These are phyloP conservation scores for Athetis lepigone DNA, from an alignment of 2,888 invertebrate genomes.

Conservation along the genomic window DNA sequence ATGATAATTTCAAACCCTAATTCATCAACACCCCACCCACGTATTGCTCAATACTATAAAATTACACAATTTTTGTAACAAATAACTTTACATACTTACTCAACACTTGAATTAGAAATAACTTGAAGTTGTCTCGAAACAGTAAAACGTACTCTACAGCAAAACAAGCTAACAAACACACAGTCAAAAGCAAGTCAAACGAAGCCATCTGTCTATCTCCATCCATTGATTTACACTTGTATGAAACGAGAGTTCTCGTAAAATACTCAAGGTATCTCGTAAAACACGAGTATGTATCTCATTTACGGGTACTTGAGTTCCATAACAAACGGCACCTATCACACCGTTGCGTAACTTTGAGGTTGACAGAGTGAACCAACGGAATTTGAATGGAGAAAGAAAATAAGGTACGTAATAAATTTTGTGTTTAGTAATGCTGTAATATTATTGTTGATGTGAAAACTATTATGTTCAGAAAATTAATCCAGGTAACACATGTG, in stretches of 20 bases:
- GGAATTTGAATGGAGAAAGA: neutral
- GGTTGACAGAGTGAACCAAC: too few species aligned
- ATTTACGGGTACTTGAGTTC: slow-evolving; percentile 76
- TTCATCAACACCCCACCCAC: too few species aligned
- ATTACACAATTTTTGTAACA: too few species aligned
- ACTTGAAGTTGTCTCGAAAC: slow-evolving; percentile 1
- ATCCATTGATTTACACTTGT: slow-evolving; percentile 59
- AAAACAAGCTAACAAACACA: neutral
- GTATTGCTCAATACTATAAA: too few species aligned
- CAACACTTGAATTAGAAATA: too few species aligned
- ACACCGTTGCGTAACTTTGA: slow-evolving; percentile 58
- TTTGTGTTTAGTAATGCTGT: too few species aligned
- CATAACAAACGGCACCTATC: slow-evolving; percentile 63
- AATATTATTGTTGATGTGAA: too few species aligned
- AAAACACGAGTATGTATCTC: slow-evolving; percentile 75
- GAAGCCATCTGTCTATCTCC: slow-evolving; percentile 19
- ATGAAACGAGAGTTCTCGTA: slow-evolving; percentile 66
- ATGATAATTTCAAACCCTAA: too few species aligned
- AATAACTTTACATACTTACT: neutral
- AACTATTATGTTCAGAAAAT: too few species aligned
- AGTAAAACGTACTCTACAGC: neutral
- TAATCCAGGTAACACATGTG: too few species aligned
- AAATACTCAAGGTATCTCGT: slow-evolving; percentile 73
- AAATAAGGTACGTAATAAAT: too few species aligned
- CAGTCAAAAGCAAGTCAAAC: slow-evolving; percentile 30